Base-by-base conservation (phyloP, 1,140 invertebrate genomes). In the Chrysoperla carnea region DNA sequence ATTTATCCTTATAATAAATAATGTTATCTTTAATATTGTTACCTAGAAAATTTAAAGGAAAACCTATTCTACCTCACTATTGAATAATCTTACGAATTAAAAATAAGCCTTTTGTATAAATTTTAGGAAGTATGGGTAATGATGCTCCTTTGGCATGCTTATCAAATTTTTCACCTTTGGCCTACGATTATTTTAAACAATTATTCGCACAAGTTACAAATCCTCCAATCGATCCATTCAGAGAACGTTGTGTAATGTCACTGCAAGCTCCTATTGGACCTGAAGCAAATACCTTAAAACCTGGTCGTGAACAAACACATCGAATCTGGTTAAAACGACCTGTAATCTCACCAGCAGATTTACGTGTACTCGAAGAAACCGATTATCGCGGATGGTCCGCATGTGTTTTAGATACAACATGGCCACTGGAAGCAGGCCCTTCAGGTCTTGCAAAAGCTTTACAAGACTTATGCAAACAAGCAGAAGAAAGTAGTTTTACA, bases 121-220 rank as follows among this genome's bases (percentile, higher is more conserved):
- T 43, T 39, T 28, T 6, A 9, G 95, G 95, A 28, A 96, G 92
- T 5, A 99, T 99, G 95, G 95, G 95, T 36, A 99, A 99, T 61
- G 95, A 99, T 67, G 86, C 90, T 1, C 94, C 95, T 0, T 62
- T 99, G 43, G 94, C 95, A 6, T 98, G 94, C 56, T 70, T 99
- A 7, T 98, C 94, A 5, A 68, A 80, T 51, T 97, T 91, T 65
- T 88, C 93, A 57, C 95, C 95, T 2, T 64, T 96, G 37, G 70
- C 88, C 1, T 99, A 95, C 61, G 89, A 93, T 50, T 99, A 99
- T 60, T 99, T 99, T 66, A 97, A 99, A 59, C 95, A 99, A 62
- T 68, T 98, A n/a, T 99, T 99, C 67, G 95, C 95, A 17, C 95
- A 99, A 72, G 94, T 98, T 37, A 99, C 95, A 46, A 99, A 99